phyloP scores from a whole-genome alignment of 2,888 invertebrate genomes.

The Sphinx pinastri region DNA sequence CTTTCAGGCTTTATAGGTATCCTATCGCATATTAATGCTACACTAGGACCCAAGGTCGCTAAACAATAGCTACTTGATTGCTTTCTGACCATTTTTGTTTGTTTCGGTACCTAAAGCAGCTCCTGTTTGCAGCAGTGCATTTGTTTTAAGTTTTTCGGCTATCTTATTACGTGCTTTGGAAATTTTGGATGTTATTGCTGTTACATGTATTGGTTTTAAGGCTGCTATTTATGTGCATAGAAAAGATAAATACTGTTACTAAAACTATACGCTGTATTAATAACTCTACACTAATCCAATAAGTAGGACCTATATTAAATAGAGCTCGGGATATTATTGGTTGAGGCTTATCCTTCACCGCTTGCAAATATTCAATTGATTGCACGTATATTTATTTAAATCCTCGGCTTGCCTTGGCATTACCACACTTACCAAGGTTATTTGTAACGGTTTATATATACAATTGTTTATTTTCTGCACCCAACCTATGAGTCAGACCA shows the following conservation, averaged over 20 bases:
- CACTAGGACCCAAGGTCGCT: constrained; percentile 57
- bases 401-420: not conserved
- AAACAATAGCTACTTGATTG: constrained; percentile 68
- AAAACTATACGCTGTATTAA: too few relatives aligned
- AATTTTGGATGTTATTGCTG: not conserved
- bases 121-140: constrained; percentile 29
- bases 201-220: not conserved
- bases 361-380: too few relatives aligned
- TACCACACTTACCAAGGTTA: not conserved
- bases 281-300: too few relatives aligned
- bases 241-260: not conserved
- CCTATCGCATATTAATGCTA: constrained; percentile 70
- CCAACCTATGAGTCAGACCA: not conserved
- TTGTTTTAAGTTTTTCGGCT: constrained; percentile 25
- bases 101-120: constrained; percentile 40
- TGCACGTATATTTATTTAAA: not conserved
- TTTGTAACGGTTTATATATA: constrained; percentile 2
- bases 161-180: constrained; percentile 2
- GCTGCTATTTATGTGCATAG: not conserved
- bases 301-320: not conserved
- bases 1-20: constrained; percentile 54
- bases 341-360: too few relatives aligned
- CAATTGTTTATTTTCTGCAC: constrained; percentile 11
- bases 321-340: not conserved
- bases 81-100: constrained; percentile 62